These are phyloP conservation scores for Malurus splendens DNA, from an alignment of 2,797 vertebrate genomes.

Conservation along the genomic window DNA sequence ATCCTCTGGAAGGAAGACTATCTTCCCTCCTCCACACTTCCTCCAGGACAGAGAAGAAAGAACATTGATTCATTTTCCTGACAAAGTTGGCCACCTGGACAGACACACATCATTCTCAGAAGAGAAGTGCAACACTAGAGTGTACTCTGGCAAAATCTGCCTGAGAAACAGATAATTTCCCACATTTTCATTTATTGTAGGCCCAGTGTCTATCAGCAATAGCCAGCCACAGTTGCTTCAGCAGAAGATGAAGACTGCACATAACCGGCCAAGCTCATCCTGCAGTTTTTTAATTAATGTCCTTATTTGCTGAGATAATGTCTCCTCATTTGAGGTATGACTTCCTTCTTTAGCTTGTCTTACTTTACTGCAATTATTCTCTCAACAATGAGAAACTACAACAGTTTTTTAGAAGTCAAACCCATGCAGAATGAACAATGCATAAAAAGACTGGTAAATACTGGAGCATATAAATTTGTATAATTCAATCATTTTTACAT, in stretches of 20 bases:
- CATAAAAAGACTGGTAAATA: neutral
- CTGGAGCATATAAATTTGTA: neutral
- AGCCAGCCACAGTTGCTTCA: neutral
- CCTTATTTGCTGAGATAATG: neutral
- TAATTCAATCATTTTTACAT: neutral
- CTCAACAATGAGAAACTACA: neutral
- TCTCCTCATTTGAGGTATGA: neutral
- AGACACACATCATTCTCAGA: neutral
- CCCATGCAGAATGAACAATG: neutral
- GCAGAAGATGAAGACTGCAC: neutral
- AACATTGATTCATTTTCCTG: neutral
- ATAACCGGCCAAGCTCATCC: neutral
- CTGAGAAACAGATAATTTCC: neutral
- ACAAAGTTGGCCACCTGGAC: slow-evolving; percentile 14
- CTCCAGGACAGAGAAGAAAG: neutral
- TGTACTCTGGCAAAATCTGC: neutral
- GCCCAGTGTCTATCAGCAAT: neutral
- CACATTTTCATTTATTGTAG: neutral
- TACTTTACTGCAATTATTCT: neutral
- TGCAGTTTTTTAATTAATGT: neutral
- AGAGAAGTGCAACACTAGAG: neutral
- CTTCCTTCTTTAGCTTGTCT: neutral
- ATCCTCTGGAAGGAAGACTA: slow-evolving; percentile 42
- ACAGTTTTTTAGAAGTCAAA: neutral
- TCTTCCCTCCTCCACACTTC: slow-evolving; percentile 19